phyloP scores from a whole-genome alignment of 1,140 invertebrate species.

The Metopolophium dirhodum region DNA sequence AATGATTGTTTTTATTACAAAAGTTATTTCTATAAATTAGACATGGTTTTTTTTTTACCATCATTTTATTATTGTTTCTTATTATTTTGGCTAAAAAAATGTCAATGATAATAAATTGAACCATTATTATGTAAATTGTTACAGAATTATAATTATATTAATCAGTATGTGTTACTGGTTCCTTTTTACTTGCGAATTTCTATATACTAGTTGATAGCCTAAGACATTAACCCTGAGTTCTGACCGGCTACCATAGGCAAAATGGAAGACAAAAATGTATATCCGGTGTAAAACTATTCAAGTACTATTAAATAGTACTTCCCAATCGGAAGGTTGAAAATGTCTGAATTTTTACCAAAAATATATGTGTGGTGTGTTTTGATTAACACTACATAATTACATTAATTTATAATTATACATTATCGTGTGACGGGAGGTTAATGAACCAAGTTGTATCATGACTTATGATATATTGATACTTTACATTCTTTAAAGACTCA shows the following conservation, averaged over 20 bases:
- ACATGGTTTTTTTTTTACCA: background rate
- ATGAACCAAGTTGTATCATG: no score
- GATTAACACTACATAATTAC: background rate
- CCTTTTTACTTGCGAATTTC: background rate
- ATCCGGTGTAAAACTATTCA: background rate
- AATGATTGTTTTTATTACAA: slow-evolving; percentile 52
- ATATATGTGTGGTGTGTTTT: background rate
- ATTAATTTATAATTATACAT: no score
- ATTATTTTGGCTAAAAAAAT: background rate
- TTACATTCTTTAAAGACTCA: no score
- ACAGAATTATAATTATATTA: background rate
- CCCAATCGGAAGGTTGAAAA: background rate
- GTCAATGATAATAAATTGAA: no score
- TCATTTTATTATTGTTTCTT: background rate
- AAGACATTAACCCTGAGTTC: background rate
- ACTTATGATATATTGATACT: no score
- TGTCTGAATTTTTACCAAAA: background rate
- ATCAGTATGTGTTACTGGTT: background rate
- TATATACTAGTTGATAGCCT: background rate
- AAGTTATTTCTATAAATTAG: slow-evolving; percentile 4
- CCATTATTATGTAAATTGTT: background rate
- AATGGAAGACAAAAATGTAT: background rate
- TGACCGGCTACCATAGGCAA: no score
- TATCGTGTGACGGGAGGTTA: no score
- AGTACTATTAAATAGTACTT: background rate